phyloP scores from a whole-genome alignment of 2,888 invertebrate species.

The Cheilosia impressa region DNA sequence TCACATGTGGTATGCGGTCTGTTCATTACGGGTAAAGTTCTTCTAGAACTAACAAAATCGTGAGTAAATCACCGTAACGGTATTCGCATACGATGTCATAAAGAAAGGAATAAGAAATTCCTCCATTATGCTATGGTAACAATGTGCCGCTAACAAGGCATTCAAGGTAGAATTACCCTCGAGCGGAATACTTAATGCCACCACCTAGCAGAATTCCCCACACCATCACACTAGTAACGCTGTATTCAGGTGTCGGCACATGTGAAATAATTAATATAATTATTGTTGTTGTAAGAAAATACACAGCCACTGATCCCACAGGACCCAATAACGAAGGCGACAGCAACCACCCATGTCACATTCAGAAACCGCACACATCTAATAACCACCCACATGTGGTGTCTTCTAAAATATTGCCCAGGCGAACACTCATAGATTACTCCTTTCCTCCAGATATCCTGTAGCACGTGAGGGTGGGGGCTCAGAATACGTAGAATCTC shows the following conservation, averaged over 20 bases:
- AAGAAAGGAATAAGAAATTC: slow-evolving; percentile 53
- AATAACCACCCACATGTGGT: slow-evolving; percentile 62
- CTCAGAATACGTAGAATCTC: slow-evolving; percentile 45
- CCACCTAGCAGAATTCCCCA: slow-evolving; percentile 47
- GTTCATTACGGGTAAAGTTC: slow-evolving; percentile 64
- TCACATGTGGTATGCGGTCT: slow-evolving; percentile 2
- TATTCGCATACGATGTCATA: slow-evolving; percentile 55
- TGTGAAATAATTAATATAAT: slow-evolving; percentile 74
- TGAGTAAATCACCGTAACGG: slow-evolving; percentile 74
- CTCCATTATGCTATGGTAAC: slow-evolving; percentile 62
- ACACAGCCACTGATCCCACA: slow-evolving; percentile 70
- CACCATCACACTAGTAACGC: slow-evolving; percentile 1
- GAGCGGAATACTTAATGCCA: slow-evolving; percentile 55
- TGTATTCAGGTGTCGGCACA: slow-evolving; percentile 63
- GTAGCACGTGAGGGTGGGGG: neutral
- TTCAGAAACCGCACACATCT: slow-evolving; percentile 72
- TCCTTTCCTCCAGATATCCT: slow-evolving; percentile 44
- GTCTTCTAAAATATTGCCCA: slow-evolving; percentile 56
- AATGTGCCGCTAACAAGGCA: slow-evolving; percentile 72
- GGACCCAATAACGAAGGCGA: slow-evolving; percentile 25
- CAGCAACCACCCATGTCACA: slow-evolving; percentile 62
- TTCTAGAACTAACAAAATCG: slow-evolving; percentile 53
- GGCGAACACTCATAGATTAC: slow-evolving; percentile 46
- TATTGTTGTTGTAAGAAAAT: slow-evolving; percentile 74
- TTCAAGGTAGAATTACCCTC: slow-evolving; percentile 68